These are phyloP conservation scores for Apis florea DNA, from an alignment of 1,140 invertebrate species.

Conservation along the genomic window DNA sequence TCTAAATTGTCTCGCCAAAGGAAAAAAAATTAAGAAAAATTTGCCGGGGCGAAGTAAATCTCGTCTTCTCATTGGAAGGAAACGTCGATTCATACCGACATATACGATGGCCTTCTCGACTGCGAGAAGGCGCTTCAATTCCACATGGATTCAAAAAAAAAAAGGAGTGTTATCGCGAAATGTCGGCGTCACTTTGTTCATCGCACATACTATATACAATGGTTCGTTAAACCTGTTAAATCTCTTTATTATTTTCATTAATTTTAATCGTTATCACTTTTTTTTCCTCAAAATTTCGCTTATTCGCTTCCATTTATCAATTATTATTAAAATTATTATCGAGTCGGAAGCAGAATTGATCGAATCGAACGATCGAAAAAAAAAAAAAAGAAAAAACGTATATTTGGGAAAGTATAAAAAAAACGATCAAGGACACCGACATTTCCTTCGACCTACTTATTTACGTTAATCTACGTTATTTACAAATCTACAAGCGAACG, in stretches of 20 bases:
- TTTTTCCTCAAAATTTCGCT: background rate
- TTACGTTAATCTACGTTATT: constrained; percentile 28
- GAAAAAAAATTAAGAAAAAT: background rate
- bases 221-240: background rate
- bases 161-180: constrained; percentile 28
- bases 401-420: constrained; percentile 25
- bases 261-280: background rate
- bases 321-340: background rate
- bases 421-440: constrained; percentile 27
- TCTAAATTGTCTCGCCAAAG: background rate
- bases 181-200: constrained; percentile 16
- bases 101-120: background rate
- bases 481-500: constrained; percentile 64
- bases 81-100: background rate
- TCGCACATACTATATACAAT: background rate
- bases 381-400: too few relatives aligned
- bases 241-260: background rate
- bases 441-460: constrained; percentile 32
- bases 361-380: background rate
- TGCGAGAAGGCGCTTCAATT: constrained; percentile 48
- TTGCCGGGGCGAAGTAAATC: background rate
- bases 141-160: constrained; percentile 49
- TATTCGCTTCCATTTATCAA: background rate
- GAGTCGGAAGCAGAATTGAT: background rate
- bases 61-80: background rate